Base-by-base conservation (phyloP, 2,113 vertebrate species). In the Dasyprocta punctata region DNA sequence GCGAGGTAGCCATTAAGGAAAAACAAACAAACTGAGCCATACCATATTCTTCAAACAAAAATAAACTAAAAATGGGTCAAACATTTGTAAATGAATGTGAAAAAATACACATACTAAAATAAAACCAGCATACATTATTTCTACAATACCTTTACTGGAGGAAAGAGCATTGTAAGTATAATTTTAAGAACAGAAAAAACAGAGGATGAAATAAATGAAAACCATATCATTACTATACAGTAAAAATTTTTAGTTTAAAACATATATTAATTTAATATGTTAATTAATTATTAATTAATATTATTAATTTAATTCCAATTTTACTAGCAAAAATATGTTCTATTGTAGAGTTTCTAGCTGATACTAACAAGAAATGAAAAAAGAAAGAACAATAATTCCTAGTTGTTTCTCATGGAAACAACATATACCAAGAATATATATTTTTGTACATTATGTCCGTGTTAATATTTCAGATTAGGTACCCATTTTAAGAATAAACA, bases 271-370 rank as follows among this genome's bases (percentile, higher is more conserved):
- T n/a, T n/a, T n/a, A n/a, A n/a, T n/a, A n/a, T n/a, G n/a, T n/a
- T n/a, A n/a, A n/a, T n/a, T n/a, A n/a, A n/a, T n/a, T n/a, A n/a
- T n/a, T n/a, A n/a, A n/a, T n/a, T n/a, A n/a, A n/a, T n/a, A n/a
- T n/a, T n/a, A 54, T 38, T 28, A 73, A 80, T 94, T 94, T 96
- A 86, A 96, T 94, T 78, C 19, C 5, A 83, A 28, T 67, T 80
- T 94, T 95, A 4, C 10, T 65, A 80, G 20, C 44, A 83, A 0
- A 60, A 26, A 54, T n/a, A 7, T 61, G 0, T 89, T 96, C 16
- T 83, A 75, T 56, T 87, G 93, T 0, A 20, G 5, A 81, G 78
- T 71, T 5, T 85, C 77, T 60, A 78, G 85, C 26, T 52, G 77
- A n/a, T 89, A 71, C 38, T 82, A 92, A 90, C 33, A 12, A 3